Conservation (phyloP, 2,113 vertebrate species). For the Pongo pygmaeus region DNA sequence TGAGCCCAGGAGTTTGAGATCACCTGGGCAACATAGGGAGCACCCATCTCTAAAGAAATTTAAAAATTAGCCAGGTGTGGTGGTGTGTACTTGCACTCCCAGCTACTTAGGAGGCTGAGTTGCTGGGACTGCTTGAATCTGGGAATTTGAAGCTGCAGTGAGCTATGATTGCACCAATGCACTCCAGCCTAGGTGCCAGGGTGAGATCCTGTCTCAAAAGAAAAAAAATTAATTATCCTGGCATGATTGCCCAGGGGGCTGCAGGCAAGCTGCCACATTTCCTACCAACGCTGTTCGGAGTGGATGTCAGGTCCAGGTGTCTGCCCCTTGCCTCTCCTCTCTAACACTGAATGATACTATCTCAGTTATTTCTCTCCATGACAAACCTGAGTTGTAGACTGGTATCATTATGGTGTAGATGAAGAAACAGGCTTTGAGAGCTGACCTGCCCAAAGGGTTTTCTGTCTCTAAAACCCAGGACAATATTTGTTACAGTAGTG, state of each 20-base stretch:
- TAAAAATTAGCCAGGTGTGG: no score
- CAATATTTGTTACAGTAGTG: accelerated
- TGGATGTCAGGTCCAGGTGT: neutral
- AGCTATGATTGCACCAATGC: no score
- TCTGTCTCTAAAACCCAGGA: neutral
- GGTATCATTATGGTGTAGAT: no score
- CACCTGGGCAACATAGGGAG: no score
- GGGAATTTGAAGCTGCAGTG: no score
- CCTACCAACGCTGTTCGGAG: neutral
- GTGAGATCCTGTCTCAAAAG: no score
- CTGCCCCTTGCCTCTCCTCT: neutral
- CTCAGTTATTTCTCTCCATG: neutral
- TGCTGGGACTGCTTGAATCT: no score
- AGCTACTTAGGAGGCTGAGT: no score
- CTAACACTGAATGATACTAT: neutral
- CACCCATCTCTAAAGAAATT: no score
- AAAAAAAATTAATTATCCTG: neutral
- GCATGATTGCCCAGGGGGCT: neutral
- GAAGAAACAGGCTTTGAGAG: neutral
- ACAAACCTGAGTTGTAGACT: neutral
- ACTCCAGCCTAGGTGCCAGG: no score
- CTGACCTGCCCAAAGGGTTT: neutral
- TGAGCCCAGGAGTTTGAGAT: no score
- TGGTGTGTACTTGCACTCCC: no score
- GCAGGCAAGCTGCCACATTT: neutral